A percentile compares a stretch with the other conserved stretches of the same genome.
phyloP scores from a whole-genome alignment of 2,797 vertebrate species.

The Carduelis carduelis region DNA sequence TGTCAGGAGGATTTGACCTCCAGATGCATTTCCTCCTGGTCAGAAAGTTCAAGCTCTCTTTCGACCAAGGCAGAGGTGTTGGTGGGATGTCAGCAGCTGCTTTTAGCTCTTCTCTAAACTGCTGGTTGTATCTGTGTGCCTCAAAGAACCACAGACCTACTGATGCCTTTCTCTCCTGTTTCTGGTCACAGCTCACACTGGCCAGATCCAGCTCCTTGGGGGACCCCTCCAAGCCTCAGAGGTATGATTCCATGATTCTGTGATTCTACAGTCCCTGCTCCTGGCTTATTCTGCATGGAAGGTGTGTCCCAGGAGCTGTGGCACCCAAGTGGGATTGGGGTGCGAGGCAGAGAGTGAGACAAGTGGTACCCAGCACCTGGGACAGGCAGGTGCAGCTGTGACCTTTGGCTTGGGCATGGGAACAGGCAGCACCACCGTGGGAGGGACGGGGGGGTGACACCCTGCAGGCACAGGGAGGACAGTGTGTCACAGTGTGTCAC shows the following conservation, averaged over 20 bases:
- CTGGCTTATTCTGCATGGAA: neutral
- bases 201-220: slow-evolving; percentile 77
- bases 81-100: neutral
- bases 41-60: neutral
- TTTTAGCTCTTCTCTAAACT: neutral
- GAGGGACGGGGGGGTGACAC: neutral
- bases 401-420: too few species aligned
- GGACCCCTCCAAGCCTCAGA: slow-evolving; percentile 84
- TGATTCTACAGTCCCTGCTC: neutral
- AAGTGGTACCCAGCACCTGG: neutral
- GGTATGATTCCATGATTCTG: slow-evolving; percentile 71
- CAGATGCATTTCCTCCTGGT: neutral
- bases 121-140: neutral
- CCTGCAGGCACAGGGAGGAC: rapidly evolving
- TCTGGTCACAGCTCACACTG: slow-evolving; percentile 78
- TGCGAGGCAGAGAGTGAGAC: neutral
- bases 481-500: rapidly evolving
- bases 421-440: rapidly evolving
- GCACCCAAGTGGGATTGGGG: rapidly evolving
- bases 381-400: rapidly evolving
- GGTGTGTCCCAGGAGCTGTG: rapidly evolving
- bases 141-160: neutral
- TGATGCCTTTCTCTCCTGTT: neutral
- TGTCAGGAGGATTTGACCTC: neutral
- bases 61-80: neutral